These are phyloP conservation scores for Zapus hudsonius DNA, from an alignment of 2,113 vertebrate genomes.

Conservation along the genomic window DNA sequence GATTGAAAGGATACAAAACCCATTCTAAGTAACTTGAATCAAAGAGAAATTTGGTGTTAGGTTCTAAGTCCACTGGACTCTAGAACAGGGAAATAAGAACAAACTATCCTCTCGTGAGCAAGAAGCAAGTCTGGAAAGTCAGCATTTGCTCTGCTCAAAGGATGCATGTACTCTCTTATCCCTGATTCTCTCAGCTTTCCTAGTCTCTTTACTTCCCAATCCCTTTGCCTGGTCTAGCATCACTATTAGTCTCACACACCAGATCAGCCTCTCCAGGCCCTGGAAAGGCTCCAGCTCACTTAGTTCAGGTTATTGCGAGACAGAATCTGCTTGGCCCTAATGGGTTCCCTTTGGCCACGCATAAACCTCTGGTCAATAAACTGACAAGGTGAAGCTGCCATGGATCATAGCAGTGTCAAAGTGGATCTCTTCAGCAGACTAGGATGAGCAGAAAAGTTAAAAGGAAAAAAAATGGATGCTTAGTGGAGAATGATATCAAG, in stretches of 20 bases:
- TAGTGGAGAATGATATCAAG: neutral
- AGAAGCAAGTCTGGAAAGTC: conserved; percentile 5
- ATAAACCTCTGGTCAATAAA: conserved; percentile 1
- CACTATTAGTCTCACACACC: neutral
- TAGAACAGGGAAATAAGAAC: neutral
- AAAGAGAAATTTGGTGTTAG: neutral
- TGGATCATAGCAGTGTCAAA: neutral
- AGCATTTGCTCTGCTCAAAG: conserved; percentile 13
- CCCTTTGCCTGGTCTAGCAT: neutral
- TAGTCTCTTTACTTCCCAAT: neutral
- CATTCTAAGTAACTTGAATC: neutral
- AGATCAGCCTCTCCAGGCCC: neutral
- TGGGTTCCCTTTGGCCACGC: neutral
- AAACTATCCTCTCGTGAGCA: neutral
- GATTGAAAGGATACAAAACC: neutral
- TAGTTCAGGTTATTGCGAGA: neutral
- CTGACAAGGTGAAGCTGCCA: neutral
- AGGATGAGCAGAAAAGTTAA: neutral
- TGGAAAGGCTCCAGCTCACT: neutral
- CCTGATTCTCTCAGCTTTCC: neutral
- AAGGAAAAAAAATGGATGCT: neutral
- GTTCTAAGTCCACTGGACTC: neutral
- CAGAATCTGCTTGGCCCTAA: neutral
- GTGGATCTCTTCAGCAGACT: conserved; percentile 5
- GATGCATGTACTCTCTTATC: neutral